Evolutionary conservation across 2,797 vertebrate species (phyloP), one percentile per base, ranked within the genome.

Genomic region (Morus bassanus): DNA sequence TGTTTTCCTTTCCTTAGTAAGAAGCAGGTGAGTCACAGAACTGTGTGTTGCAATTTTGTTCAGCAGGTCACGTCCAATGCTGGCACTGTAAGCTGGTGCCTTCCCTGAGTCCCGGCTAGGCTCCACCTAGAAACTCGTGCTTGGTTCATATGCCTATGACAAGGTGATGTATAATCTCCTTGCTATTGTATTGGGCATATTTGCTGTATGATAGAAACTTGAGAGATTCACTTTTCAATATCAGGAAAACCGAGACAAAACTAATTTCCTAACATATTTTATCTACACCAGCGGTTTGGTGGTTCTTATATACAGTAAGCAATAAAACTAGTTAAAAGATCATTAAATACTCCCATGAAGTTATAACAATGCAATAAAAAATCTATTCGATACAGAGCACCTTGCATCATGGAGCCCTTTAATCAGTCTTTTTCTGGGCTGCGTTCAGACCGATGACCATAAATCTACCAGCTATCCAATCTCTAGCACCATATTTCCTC

Each of bases 281-380:
- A 84, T 93, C 54, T 73, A 16, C 65, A 41, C 79, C n/a, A 68
- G 85, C 7, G 7, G 15, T 95, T 93, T 80, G 72, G 76, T 91
- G 25, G 28, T 92, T 89, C 73, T 89, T 89, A 53, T 81, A 81
- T 92, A 84, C 68, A 81, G 39, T 70, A 85, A 94, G 68, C 69
- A 94, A 75, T 95, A 95, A 95, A 97, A 95, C 85, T 85, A 93
- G 86, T 96, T 95, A 91, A 91, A 95, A 94, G 76, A 84, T 91
- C 79, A 89, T 94, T 93, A 96, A 93, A 90, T 91, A 93, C 73
- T 94, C 78, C 69, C n/a, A 78, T 88, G 85, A 94, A 95, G 69
- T 76, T 94, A 76, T 86, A 95, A 92, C 51, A 96, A 84, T 53
- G 76, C 82, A 93, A 84, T 95, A 85, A 96, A 96, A 94, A 77